Conservation (phyloP, 1,140 invertebrate species). For the Lordiphosa stackelbergi region DNA sequence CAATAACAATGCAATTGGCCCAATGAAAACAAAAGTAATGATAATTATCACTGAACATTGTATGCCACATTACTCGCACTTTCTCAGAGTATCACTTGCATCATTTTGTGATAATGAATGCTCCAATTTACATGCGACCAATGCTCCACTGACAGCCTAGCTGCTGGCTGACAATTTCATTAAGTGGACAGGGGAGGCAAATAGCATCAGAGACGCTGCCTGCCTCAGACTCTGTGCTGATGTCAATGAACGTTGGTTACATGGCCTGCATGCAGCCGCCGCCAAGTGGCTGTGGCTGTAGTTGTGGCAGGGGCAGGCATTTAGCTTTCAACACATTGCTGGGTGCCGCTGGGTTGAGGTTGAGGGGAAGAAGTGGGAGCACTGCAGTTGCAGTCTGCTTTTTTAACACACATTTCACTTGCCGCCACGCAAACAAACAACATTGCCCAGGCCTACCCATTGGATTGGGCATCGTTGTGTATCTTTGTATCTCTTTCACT, state of each 20-base stretch:
- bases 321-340: slow-evolving; percentile 43
- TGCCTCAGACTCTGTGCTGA: not conserved
- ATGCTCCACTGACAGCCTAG: slow-evolving; percentile 18
- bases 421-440: slow-evolving; percentile 20
- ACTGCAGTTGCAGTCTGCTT: slow-evolving; percentile 17
- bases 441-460: no score
- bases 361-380: not conserved
- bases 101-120: slow-evolving; percentile 30
- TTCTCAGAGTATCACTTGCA: slow-evolving; percentile 30
- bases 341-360: not conserved
- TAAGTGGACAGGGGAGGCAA: not conserved
- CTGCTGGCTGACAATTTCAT: no score
- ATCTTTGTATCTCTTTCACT: no score
- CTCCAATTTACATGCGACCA: slow-evolving; percentile 41
- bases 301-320: slow-evolving; percentile 18
- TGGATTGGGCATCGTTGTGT: no score
- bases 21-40: no score
- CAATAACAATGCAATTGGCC: no score
- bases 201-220: not conserved
- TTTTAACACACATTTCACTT: slow-evolving; percentile 47
- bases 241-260: no score
- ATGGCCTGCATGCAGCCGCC: slow-evolving; percentile 3
- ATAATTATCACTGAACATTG: no score
- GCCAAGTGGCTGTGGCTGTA: slow-evolving; percentile 4
- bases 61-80: slow-evolving; percentile 7